Evolutionary conservation across 1,140 invertebrate species (phyloP).

Genomic region (Proales similis): DNA sequence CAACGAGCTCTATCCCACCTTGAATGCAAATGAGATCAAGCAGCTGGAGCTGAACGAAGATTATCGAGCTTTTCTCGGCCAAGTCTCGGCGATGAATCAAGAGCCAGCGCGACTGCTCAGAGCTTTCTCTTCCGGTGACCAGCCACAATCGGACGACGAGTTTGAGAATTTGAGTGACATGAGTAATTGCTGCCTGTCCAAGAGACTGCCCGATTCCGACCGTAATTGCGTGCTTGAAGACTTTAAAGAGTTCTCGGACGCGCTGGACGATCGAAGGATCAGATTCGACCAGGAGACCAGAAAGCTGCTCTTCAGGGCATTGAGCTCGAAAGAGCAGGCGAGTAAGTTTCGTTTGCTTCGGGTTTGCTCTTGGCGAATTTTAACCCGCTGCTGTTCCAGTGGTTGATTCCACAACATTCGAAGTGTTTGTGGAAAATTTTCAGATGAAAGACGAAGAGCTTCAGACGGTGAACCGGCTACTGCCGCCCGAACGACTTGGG

Average conservation of each 20-base stretch:
- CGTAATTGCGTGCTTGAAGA: constrained; percentile 1
- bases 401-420: constrained; percentile 8
- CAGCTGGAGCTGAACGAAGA: not conserved
- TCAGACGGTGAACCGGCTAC: constrained; percentile 6
- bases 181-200: not conserved
- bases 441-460: constrained; percentile 18
- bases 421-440: constrained; percentile 18
- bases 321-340: constrained; percentile 8
- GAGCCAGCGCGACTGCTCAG: too few relatives aligned
- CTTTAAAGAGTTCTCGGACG: constrained; percentile 1
- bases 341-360: not conserved
- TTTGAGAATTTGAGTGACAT: constrained; percentile 2
- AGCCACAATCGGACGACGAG: not conserved
- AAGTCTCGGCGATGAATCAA: not conserved
- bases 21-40: not conserved
- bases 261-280: constrained; percentile 4
- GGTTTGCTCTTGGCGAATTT: not conserved
- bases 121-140: constrained; percentile 4
- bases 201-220: not conserved
- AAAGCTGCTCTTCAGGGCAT: constrained; percentile 18
- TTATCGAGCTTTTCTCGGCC: not conserved
- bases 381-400: not conserved
- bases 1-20: constrained; percentile 4
- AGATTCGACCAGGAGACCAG: constrained; percentile 4
- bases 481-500: not conserved